Evolutionary conservation across 2,113 vertebrate species (phyloP).

Genomic region (Cochlearius cochlearius): DNA sequence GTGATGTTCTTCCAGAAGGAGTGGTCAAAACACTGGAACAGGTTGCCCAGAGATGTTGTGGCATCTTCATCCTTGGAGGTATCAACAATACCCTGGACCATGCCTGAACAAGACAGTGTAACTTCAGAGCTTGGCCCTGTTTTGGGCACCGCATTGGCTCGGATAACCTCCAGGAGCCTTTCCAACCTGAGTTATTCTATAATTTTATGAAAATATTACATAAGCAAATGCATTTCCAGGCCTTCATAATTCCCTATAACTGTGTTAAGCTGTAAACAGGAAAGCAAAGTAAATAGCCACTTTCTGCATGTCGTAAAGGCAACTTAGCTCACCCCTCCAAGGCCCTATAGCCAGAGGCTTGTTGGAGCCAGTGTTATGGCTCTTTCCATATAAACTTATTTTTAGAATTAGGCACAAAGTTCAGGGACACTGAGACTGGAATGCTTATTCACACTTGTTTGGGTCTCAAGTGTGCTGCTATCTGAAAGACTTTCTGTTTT

Average conservation of each 20-base stretch:
- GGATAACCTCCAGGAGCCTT: not conserved
- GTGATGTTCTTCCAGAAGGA: not conserved
- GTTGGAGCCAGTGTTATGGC: not conserved
- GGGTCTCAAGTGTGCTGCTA: not conserved
- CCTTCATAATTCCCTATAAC: not conserved
- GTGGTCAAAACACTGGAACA: not conserved
- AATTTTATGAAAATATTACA: not conserved
- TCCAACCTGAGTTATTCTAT: not conserved
- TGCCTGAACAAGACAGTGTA: not conserved
- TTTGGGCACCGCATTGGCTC: not conserved
- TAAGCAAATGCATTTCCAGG: not conserved
- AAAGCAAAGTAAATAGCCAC: not conserved
- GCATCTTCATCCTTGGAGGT: not conserved
- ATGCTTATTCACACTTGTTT: not conserved
- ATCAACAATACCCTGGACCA: not conserved
- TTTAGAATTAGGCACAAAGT: slow-evolving; percentile 4
- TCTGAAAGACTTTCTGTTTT: not conserved
- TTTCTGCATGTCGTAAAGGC: not conserved
- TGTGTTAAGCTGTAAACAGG: slow-evolving; percentile 11
- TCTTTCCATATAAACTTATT: not conserved
- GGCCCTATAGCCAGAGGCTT: slow-evolving; percentile 6
- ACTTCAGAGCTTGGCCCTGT: not conserved
- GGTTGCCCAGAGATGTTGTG: not conserved
- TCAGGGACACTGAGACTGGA: not conserved
- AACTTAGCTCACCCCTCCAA: slow-evolving; percentile 12